Evolutionary conservation across 2,888 invertebrate genomes (phyloP).

Genomic region (Epinotia bilunana): DNA sequence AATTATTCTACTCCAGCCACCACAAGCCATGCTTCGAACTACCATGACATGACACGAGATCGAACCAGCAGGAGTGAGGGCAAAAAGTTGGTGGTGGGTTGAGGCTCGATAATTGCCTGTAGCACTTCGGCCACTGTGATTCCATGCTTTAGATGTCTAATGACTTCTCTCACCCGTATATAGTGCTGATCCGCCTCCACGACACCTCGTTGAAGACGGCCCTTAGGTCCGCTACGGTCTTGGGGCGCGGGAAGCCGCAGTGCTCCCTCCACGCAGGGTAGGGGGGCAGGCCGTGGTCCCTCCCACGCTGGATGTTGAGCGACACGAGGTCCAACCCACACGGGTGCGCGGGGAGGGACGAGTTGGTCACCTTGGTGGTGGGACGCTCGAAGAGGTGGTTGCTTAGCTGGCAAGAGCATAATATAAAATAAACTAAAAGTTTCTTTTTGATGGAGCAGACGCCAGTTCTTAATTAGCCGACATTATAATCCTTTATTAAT

Average conservation of each 20-base stretch:
- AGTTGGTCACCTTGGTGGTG: slow-evolving; percentile 56
- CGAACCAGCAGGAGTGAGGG: too few species aligned
- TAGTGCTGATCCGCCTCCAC: slow-evolving; percentile 84
- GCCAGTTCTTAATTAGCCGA: too few species aligned
- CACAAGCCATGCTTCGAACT: too few species aligned
- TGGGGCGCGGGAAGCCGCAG: slow-evolving; percentile 87
- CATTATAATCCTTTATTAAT: too few species aligned
- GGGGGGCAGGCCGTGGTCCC: slow-evolving; percentile 93
- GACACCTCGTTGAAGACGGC: slow-evolving; percentile 87
- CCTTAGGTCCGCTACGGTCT: slow-evolving; percentile 86
- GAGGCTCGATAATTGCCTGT: too few species aligned
- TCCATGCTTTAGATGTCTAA: too few species aligned
- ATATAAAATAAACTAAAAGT: background rate
- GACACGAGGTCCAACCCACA: slow-evolving; percentile 94
- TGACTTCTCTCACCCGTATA: slow-evolving; percentile 84
- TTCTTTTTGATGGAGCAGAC: background rate
- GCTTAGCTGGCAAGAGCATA: slow-evolving; percentile 81
- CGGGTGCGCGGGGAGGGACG: slow-evolving; percentile 57
- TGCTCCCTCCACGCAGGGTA: slow-evolving; percentile 91
- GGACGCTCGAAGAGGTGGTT: slow-evolving; percentile 87
- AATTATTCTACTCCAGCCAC: too few species aligned
- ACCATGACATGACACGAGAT: too few species aligned
- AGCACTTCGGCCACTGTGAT: too few species aligned
- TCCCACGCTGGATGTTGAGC: slow-evolving; percentile 93
- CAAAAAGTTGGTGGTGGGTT: too few species aligned